Base-by-base conservation (phyloP, 2,888 invertebrate species). In the Folsomia candida region DNA sequence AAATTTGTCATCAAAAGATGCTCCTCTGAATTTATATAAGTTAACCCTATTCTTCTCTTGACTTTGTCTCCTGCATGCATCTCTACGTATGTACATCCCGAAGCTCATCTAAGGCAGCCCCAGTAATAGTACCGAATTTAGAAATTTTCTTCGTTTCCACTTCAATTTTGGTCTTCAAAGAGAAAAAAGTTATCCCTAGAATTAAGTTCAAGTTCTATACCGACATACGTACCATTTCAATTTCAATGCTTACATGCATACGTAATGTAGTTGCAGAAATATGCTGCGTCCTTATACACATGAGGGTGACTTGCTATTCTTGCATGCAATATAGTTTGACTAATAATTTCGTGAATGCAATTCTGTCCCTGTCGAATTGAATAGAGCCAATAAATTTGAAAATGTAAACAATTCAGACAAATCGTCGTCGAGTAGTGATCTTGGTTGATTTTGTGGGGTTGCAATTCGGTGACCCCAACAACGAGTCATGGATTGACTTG, bases 1-100 rank as follows among this genome's bases (percentile, higher is more conserved):
- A 75, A 77, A 78, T 76, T 77, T 77, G 78, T 78, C 78, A 77
- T 77, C 76, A 76, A 74, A 74, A 71, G 64, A 66, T 72, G 67
- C 71, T 71, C 69, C 70, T 65, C 71, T 74, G 76, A 75, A 78
- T 76, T 78, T 76, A 76, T 75, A 74, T 72, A 74, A 72, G 61
- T 71, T 64, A 61, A 62, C 72, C 68, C 68, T 54, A 51, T 67
- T 65, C 64, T 64, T 51, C 64, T 69, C 58, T 67, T 69, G 58
- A 69, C 68, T 69, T 73, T 68, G 67, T 67, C 63, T 65, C 51
- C 60, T 68, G 4, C 37, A 14, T 37, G 37, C 14, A 37, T 37
- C n/a, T 58, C 61, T 63, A 68, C 66, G 26, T 37, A 14, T 37
- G 37, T n/a, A 37, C 37, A 37, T 37, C 26, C 24, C 26, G 9